A percentile compares a stretch with the other conserved stretches of the same genome.
Conservation (phyloP, 1,140 invertebrate species). For the Aporrectodea caliginosa region DNA sequence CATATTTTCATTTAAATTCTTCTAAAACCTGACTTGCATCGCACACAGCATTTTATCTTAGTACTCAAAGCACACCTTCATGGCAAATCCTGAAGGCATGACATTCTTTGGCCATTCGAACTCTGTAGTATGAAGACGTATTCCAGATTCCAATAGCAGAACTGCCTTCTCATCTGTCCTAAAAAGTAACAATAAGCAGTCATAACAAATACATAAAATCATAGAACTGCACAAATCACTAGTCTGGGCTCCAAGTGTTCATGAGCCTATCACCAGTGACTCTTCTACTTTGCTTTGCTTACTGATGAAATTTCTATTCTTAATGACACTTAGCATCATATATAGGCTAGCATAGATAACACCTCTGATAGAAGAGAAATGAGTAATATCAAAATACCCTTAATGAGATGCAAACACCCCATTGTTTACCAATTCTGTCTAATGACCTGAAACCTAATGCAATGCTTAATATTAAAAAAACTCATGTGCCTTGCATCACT, state of each 20-base stretch:
- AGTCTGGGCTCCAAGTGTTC: background rate
- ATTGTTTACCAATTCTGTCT: too few species aligned
- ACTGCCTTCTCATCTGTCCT: slow-evolving; percentile 72
- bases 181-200: slow-evolving; percentile 30
- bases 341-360: background rate
- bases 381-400: too few species aligned
- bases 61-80: slow-evolving; percentile 75
- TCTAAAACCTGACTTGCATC: too few species aligned
- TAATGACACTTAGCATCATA: background rate
- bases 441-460: too few species aligned
- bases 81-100: slow-evolving; percentile 90
- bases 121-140: slow-evolving; percentile 84
- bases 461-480: too few species aligned
- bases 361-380: background rate
- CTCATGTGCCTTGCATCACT: too few species aligned
- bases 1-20: too few species aligned
- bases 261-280: background rate
- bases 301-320: background rate
- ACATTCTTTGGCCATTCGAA: slow-evolving; percentile 99
- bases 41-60: too few species aligned
- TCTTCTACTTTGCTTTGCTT: background rate
- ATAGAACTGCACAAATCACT: background rate
- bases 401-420: too few species aligned
- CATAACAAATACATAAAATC: slow-evolving; percentile 6
- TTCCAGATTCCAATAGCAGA: slow-evolving; percentile 89